phyloP scores from a whole-genome alignment of 2,797 vertebrate species.

The Sylvilagus floridanus region DNA sequence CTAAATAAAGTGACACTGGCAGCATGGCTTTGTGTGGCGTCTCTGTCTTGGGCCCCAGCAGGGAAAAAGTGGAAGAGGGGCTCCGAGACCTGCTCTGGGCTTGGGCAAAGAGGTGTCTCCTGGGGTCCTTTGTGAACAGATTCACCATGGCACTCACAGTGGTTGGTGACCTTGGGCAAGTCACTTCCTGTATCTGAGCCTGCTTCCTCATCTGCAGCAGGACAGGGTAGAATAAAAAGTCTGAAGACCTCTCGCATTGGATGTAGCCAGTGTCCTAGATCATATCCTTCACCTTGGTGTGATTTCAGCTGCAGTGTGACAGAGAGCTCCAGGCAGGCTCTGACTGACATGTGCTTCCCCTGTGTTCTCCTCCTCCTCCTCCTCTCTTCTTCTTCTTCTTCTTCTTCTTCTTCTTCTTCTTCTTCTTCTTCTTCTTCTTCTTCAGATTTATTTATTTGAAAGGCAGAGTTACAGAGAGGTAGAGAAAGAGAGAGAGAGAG shows the following conservation, averaged over 20 bases:
- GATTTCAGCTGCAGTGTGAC: background rate
- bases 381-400: background rate
- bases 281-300: background rate
- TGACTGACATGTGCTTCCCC: no score
- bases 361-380: background rate
- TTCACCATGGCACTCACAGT: background rate
- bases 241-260: background rate
- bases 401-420: background rate
- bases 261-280: background rate
- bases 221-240: background rate
- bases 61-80: background rate
- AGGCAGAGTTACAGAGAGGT: no score
- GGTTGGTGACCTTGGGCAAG: background rate
- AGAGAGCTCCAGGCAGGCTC: background rate
- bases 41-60: background rate
- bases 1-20: slow-evolving; percentile 64
- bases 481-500: no score
- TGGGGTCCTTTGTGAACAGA: background rate
- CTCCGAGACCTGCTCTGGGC: background rate
- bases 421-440: background rate
- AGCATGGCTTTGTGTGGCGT: background rate
- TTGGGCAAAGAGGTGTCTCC: background rate
- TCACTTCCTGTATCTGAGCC: background rate
- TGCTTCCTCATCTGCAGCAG: background rate
- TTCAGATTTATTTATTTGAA: no score